Conservation (phyloP, 2,113 vertebrate species). For the Sander vitreus region DNA sequence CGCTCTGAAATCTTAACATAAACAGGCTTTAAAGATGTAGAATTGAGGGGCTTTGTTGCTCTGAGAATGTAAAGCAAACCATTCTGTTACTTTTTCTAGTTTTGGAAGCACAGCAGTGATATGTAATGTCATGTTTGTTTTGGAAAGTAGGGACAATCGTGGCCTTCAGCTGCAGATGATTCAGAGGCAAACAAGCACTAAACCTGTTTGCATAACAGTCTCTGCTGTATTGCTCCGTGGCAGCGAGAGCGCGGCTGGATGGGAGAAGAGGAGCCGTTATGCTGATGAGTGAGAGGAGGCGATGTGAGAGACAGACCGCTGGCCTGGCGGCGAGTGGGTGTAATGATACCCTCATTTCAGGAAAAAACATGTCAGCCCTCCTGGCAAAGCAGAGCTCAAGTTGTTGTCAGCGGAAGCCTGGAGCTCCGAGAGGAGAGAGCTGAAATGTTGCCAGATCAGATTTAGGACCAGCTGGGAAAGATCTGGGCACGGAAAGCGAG, state of each 20-base stretch:
- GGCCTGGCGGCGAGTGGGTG: conserved; percentile 48
- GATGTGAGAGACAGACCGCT: conserved; percentile 25
- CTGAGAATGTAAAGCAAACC: not conserved
- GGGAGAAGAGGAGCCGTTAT: not conserved
- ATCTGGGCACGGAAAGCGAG: not conserved
- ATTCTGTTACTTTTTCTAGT: not conserved
- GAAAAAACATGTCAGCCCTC: conserved; percentile 45
- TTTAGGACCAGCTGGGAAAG: conserved; percentile 39
- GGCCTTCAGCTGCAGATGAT: conserved; percentile 47
- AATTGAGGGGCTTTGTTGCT: not conserved
- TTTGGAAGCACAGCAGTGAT: not conserved
- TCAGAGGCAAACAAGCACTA: conserved; percentile 40
- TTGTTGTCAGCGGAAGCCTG: conserved; percentile 12
- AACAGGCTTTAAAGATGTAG: not conserved
- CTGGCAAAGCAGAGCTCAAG: conserved; percentile 15
- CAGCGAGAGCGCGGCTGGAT: not conserved
- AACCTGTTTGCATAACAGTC: conserved; percentile 43
- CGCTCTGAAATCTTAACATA: not conserved
- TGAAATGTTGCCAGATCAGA: conserved; percentile 21
- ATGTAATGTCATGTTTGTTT: conserved; percentile 26
- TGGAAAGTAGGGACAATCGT: conserved; percentile 22
- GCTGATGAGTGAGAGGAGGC: conserved; percentile 31
- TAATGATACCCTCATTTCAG: conserved; percentile 37
- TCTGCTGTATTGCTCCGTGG: conserved; percentile 38
- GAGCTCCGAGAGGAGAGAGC: conserved; percentile 6